Conservation (phyloP, 2,888 invertebrate species). For the Archips crataeganus region DNA sequence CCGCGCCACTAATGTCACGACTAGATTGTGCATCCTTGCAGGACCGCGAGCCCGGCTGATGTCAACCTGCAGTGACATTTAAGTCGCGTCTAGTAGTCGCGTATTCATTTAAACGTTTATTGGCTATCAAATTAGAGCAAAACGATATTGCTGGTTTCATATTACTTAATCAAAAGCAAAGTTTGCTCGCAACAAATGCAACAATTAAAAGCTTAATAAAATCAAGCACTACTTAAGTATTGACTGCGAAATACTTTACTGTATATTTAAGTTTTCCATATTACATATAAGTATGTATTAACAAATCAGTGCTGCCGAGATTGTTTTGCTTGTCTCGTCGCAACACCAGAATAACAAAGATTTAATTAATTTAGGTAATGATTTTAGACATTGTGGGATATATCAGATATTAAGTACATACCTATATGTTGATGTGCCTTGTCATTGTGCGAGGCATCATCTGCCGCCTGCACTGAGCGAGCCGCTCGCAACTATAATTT, state of each 20-base stretch:
- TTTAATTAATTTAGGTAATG: background rate
- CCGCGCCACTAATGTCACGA: constrained; percentile 71
- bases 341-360: background rate
- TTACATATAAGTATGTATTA: background rate
- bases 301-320: background rate
- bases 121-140: constrained; percentile 1
- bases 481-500: constrained; percentile 62
- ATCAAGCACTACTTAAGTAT: background rate
- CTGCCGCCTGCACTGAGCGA: constrained; percentile 13
- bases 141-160: background rate
- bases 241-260: background rate
- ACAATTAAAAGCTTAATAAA: background rate
- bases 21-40: constrained; percentile 75
- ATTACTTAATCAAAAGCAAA: background rate
- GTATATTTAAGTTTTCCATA: background rate
- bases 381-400: background rate
- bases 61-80: constrained; percentile 53
- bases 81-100: constrained; percentile 49
- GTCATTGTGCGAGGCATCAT: background rate
- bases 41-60: constrained; percentile 57
- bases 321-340: background rate
- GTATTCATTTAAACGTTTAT: constrained; percentile 44
- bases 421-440: background rate
- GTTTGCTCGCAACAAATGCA: background rate
- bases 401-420: background rate